Base-by-base conservation (phyloP, 1,140 invertebrate species). In the Argopecten irradians region DNA sequence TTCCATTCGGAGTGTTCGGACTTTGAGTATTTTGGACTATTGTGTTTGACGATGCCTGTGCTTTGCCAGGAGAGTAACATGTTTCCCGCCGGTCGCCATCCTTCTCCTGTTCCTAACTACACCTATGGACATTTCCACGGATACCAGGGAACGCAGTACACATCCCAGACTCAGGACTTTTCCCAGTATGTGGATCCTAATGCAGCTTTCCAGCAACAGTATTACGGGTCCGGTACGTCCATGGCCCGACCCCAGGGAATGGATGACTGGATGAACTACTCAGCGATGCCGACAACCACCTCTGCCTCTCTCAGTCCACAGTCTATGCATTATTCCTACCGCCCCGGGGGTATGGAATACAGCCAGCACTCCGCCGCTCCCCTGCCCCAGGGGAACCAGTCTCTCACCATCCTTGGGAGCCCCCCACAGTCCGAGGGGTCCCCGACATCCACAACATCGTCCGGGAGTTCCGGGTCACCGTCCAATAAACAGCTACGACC, bases 401-500 rank as follows among this genome's bases (percentile, higher is more conserved):
- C 86, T 28, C 43, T 89, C 19, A 87, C 88, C 1, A 82, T 84
- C n/a, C 85, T 89, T 19, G 88, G 88, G 9, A 87, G 88, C 33
- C 82, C 89, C 35, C 90, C 90, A 7, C 86, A 87, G 14, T 86
- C 90, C 0, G 82, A 86, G n/a, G 88, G 89, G 34, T 91, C 90
- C 0, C 92, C 90, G 0, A 90, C 89, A 5, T 91, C 92, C 1
- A 91, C 90, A 34, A 90, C 88, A 2, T 92, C 92, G 33, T 90
- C 89, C 83, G 89, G 88, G 16, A 90, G 88, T 19, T 46, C 89
- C 5, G 89, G 89, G 0, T 92, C 92, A 1, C 92, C 92, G 16
- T 88, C 92, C 33, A 92, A 92, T 86, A 92, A 92, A 36, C 92
- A 92, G 82, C 90, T 92, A 14, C 39, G 92, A 89, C 92, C 92